These are phyloP conservation scores for Grus americana DNA, from an alignment of 2,113 vertebrate genomes.

Conservation along the genomic window DNA sequence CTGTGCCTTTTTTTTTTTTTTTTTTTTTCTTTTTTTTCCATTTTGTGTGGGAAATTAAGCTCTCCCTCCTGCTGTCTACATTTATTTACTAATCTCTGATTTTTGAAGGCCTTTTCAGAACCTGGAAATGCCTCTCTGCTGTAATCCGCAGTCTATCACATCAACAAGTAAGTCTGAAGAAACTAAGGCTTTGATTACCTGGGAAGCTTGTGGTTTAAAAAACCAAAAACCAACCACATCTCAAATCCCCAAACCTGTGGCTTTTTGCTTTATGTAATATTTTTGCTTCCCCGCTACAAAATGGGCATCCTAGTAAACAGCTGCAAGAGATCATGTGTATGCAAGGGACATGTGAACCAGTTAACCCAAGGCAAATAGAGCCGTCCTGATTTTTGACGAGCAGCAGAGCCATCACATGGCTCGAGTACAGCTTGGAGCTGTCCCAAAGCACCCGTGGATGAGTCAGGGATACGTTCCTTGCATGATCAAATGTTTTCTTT, in stretches of 20 bases:
- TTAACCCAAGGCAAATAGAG: neutral
- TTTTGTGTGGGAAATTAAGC: neutral
- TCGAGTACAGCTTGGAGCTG: neutral
- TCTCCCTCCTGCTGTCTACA: neutral
- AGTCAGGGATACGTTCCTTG: conserved; percentile 9
- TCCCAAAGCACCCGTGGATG: neutral
- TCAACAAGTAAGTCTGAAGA: neutral
- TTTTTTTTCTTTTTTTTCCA: no score
- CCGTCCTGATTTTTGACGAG: neutral
- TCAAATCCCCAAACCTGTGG: neutral
- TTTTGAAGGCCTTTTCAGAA: neutral
- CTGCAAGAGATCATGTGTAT: neutral
- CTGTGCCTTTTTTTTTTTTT: neutral
- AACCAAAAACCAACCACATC: no score
- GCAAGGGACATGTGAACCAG: neutral
- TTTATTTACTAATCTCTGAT: neutral
- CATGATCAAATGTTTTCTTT: neutral
- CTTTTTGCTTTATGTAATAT: neutral
- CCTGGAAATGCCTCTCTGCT: neutral
- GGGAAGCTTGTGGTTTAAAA: neutral
- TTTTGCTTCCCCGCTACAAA: neutral
- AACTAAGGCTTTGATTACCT: neutral
- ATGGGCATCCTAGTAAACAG: neutral
- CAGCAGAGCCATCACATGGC: neutral
- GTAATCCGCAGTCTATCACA: neutral